These are phyloP conservation scores for Axis porcinus DNA, from an alignment of 2,113 vertebrate genomes.

Conservation along the genomic window DNA sequence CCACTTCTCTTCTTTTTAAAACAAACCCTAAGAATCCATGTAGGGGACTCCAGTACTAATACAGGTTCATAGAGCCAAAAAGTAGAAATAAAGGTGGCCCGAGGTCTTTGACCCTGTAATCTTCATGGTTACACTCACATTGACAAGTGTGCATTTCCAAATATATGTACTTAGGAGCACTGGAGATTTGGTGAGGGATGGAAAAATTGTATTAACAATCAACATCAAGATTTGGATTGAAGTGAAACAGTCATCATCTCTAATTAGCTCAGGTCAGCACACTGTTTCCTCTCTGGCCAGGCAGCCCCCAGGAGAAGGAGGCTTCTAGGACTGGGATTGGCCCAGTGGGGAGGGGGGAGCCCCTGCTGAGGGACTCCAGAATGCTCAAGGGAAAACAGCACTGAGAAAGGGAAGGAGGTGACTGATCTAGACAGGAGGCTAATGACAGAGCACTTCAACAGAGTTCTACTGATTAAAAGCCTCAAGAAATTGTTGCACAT, in stretches of 20 bases:
- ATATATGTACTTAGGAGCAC: neutral
- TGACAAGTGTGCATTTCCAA: neutral
- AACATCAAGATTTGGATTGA: neutral
- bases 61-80: neutral
- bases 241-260: neutral
- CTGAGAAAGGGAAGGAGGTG: neutral
- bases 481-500: neutral
- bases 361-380: neutral
- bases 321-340: neutral
- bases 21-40: neutral
- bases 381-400: neutral
- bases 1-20: neutral
- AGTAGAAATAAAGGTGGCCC: neutral
- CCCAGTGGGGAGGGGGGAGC: neutral
- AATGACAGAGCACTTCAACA: neutral
- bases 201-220: neutral
- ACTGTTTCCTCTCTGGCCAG: neutral
- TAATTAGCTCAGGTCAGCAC: neutral
- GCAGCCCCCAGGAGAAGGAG: neutral
- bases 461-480: neutral
- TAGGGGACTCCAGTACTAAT: neutral
- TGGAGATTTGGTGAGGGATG: neutral
- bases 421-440: neutral
- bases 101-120: neutral
- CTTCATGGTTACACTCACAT: neutral